These are phyloP conservation scores for Rachycentron canadum DNA, from an alignment of 2,797 vertebrate genomes.

Conservation along the genomic window DNA sequence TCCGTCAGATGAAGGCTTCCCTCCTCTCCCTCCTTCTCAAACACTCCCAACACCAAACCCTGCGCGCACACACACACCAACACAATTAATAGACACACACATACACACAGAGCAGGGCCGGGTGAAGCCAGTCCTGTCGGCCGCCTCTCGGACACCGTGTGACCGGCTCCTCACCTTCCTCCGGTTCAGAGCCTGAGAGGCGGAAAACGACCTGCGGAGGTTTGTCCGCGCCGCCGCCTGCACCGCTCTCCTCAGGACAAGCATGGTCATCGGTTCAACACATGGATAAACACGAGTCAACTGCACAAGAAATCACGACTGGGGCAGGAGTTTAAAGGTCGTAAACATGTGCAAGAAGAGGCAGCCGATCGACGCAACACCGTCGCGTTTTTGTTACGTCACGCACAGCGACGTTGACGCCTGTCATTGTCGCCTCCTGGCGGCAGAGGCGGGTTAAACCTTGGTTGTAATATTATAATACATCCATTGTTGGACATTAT, in stretches of 20 bases:
- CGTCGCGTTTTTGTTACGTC: constrained; percentile 67
- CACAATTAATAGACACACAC: background rate
- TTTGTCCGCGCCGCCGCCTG: constrained; percentile 48
- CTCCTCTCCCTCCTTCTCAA: constrained; percentile 86
- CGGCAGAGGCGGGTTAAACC: too few relatives aligned
- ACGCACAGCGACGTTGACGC: constrained; percentile 27
- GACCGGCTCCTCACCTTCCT: constrained; percentile 79
- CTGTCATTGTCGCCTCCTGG: constrained; percentile 41
- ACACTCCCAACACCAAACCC: constrained; percentile 94
- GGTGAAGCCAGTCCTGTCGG: background rate
- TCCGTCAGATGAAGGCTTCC: constrained; percentile 84
- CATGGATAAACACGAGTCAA: background rate
- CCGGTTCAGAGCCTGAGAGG: constrained; percentile 65
- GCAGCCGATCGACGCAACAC: background rate
- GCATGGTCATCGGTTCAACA: constrained; percentile 69
- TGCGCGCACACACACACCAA: constrained; percentile 61
- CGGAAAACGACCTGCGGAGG: constrained; percentile 73
- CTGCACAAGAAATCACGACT: background rate
- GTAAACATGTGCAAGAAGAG: constrained; percentile 33
- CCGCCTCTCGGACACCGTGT: background rate
- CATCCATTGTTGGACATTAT: too few relatives aligned
- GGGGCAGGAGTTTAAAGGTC: too few relatives aligned
- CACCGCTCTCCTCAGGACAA: constrained; percentile 69
- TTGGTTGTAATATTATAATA: too few relatives aligned
- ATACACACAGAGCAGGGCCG: too few relatives aligned